Base-by-base conservation (phyloP, 2,888 invertebrate species). In the Rhagonycha fulva region DNA sequence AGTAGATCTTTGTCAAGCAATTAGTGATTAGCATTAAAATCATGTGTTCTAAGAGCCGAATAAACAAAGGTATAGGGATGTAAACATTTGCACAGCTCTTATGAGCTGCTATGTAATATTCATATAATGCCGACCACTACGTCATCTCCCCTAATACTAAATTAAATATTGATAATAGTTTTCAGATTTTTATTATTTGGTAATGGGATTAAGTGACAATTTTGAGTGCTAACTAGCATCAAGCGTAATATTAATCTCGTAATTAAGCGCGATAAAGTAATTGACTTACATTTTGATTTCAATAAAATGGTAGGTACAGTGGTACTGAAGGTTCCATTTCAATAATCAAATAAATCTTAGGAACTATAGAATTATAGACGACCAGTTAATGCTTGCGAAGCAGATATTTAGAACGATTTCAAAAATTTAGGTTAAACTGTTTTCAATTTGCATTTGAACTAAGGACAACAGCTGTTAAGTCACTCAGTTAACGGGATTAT, bases 11-110 rank as follows among this genome's bases (percentile, higher is more conserved):
- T 71, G 73, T 75, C 70, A 74, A 79, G 81, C 83, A 84, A 84
- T 84, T 84, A 85, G 82, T 78, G 81, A 82, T 84, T 82, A 82
- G 82, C 80, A 84, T 83, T 83, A 82, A 80, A 78, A 82, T 84
- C 84, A 84, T 84, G 83, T 84, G 83, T 80, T 80, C 79, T 76
- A 79, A 85, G 84, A 83, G 84, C 77, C 79, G 74, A 79, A 82
- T 82, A 86, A 86, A 86, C 84, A 86, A 79, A 80, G 80, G 74
- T 80, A 80, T 78, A 81, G 83, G 82, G 83, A 81, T 77, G 84
- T 84, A 86, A 87, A 87, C 86, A 86, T 87, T 87, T 87, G 82
- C 84, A 76, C 79, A 84, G 84, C 87, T 85, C 87, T 87, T 80
- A 82, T 82, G 80, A 82, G 82, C 80, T 76, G 78, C 79, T 76